Base-by-base conservation (phyloP, 2,888 invertebrate genomes). In the Andrena praecox region DNA sequence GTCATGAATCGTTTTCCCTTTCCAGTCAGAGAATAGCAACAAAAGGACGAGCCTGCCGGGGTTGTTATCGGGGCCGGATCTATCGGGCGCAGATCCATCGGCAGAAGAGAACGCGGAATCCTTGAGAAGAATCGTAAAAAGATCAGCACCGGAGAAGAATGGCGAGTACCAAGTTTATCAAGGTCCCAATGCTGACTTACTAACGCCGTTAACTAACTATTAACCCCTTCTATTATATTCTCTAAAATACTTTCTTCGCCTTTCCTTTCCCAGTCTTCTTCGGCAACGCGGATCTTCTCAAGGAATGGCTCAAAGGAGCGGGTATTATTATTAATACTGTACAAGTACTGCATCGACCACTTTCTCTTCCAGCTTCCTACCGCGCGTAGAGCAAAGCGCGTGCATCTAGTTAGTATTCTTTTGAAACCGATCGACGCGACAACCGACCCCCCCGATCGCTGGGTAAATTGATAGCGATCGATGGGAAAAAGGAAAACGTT, bases 101-200 rank as follows among this genome's bases (percentile, higher is more conserved):
- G 88, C 93, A 52, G 88, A 91, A 78, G 93, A 93, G 77, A 93
- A 91, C 78, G 90, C 92, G 62, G 92, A 92, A 71, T 90, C 91
- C 12, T 84, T 93, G 69, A 93, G 89, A 82, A 93, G 89, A 76
- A 89, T 94, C 67, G 93, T 93, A 2, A 94, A 93, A 80, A 90
- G 94, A 66, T 88, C 93, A 79, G 92, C 93, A 74, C 93, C 93
- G 3, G 92, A 93, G 89, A 93, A 93, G 91, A 93, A 93, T 93
- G 94, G 93, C 93, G 93, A 93, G 93, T 93, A 93, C 92, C 91
- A 93, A 91, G 90, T 92, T 82, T 93, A 91, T 84, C 93, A 93
- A 93, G 93, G 93, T 93, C 91, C 85, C 80, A 82, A 77, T 67
- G 67, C 74, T 80, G 69, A 70, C 80, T 87, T 87, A 88, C 88